phyloP scores from a whole-genome alignment of 2,797 vertebrate genomes.

The Trichosurus vulpecula region DNA sequence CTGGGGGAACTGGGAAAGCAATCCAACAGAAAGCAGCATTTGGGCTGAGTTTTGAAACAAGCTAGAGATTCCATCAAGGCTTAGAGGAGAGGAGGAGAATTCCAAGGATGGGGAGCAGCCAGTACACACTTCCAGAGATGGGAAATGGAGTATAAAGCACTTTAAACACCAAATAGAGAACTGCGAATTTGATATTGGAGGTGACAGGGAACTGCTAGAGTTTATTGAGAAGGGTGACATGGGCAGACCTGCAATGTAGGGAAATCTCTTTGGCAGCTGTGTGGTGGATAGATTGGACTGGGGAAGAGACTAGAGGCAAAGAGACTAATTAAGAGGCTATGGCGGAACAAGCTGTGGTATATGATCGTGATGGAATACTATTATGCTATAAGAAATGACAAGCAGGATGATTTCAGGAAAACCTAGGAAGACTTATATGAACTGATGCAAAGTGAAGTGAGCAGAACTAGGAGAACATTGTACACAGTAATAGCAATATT shows the following conservation, averaged over 20 bases:
- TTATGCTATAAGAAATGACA: no score
- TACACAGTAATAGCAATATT: neutral
- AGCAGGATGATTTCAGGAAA: neutral
- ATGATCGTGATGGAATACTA: neutral
- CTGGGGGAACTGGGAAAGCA: neutral
- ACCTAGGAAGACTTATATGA: neutral
- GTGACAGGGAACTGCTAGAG: neutral
- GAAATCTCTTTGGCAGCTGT: neutral
- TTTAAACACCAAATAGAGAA: neutral
- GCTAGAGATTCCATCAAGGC: neutral
- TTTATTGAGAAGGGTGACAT: neutral
- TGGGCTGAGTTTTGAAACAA: neutral
- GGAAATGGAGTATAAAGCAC: neutral
- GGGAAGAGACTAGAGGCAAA: neutral
- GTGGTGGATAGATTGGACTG: neutral
- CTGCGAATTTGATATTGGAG: neutral
- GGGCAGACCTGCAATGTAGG: neutral
- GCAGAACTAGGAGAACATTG: neutral
- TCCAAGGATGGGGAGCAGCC: neutral
- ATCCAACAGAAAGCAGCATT: neutral
- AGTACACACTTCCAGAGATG: neutral
- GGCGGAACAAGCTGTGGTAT: neutral
- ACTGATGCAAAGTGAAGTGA: neutral
- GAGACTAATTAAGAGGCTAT: neutral
- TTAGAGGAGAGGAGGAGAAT: neutral